These are phyloP conservation scores for Meghimatium bilineatum DNA, from an alignment of 2,888 invertebrate genomes.

Conservation along the genomic window DNA sequence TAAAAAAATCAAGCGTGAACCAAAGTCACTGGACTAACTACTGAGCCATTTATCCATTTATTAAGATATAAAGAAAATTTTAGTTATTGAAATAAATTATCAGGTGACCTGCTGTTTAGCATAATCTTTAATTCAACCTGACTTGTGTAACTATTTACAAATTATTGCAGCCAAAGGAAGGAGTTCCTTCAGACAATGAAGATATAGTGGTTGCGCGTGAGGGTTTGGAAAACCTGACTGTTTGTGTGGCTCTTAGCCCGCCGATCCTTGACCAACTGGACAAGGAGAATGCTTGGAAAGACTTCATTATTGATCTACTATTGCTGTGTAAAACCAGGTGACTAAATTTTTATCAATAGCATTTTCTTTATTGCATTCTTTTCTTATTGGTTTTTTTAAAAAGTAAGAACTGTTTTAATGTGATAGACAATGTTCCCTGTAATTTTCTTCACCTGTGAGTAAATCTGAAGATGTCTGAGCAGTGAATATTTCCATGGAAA, in stretches of 20 bases:
- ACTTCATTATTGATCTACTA: conserved; percentile 91
- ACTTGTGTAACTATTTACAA: background rate
- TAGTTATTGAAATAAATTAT: too few species aligned
- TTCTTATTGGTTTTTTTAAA: background rate
- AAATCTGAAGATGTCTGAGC: too few species aligned
- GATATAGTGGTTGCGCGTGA: conserved; percentile 87
- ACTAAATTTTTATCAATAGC: background rate
- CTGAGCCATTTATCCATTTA: too few species aligned
- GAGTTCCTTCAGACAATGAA: conserved; percentile 70
- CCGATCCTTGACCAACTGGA: conserved; percentile 88
- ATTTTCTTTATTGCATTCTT: too few species aligned
- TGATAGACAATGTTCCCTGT: too few species aligned
- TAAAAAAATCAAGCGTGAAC: too few species aligned
- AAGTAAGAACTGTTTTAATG: too few species aligned
- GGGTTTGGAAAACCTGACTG: conserved; percentile 92
- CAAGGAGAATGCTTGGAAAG: conserved; percentile 90
- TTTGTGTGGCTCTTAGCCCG: conserved; percentile 93
- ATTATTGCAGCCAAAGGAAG: conserved; percentile 61
- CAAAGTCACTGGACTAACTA: too few species aligned
- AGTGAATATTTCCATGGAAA: too few species aligned
- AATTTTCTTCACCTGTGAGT: too few species aligned
- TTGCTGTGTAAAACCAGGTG: conserved; percentile 84
- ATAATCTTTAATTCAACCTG: background rate
- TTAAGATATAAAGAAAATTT: too few species aligned
- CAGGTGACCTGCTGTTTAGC: too few species aligned